A percentile compares a stretch with the other conserved stretches of the same genome.
These are phyloP conservation scores for Ametastegia equiseti DNA, from an alignment of 2,888 invertebrate species.

Conservation along the genomic window DNA sequence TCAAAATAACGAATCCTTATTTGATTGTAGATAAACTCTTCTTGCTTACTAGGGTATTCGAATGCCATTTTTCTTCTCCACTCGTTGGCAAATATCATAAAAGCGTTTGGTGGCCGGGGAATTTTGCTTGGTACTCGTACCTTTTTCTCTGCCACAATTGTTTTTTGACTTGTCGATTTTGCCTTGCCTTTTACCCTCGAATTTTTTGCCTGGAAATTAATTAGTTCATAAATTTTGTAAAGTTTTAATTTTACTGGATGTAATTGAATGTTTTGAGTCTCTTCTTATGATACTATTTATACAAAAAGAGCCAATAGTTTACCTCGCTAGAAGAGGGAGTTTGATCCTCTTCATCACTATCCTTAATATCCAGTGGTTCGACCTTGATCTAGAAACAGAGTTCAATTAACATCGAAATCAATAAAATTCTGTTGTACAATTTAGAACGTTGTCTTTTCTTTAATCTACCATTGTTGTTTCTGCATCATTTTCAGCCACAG, in stretches of 20 bases:
- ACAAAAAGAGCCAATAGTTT: background rate
- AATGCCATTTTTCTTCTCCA: slow-evolving; percentile 76
- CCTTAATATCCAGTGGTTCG: slow-evolving; percentile 68
- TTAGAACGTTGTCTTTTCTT: background rate
- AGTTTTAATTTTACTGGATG: background rate
- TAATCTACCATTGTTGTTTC: slow-evolving; percentile 31
- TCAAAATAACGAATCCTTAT: too few relatives aligned
- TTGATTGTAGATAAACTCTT: slow-evolving; percentile 11
- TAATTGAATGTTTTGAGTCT: background rate
- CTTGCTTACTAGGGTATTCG: slow-evolving; percentile 72
- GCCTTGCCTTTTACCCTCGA: slow-evolving; percentile 44
- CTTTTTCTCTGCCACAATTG: slow-evolving; percentile 35
- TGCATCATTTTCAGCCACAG: slow-evolving; percentile 33
- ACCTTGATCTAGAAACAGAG: slow-evolving; percentile 64
- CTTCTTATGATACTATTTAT: background rate
- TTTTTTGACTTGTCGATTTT: slow-evolving; percentile 27
- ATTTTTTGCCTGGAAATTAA: slow-evolving; percentile 48
- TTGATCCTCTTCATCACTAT: slow-evolving; percentile 53
- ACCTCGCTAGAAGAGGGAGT: slow-evolving; percentile 42
- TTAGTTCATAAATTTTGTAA: background rate
- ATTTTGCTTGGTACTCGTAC: slow-evolving; percentile 63
- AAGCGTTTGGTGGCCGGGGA: slow-evolving; percentile 77
- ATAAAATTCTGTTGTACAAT: background rate
- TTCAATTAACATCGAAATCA: background rate
- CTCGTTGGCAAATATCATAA: slow-evolving; percentile 78